Base-by-base conservation (phyloP, 2,113 vertebrate genomes). In the Vulpes ferrilata region DNA sequence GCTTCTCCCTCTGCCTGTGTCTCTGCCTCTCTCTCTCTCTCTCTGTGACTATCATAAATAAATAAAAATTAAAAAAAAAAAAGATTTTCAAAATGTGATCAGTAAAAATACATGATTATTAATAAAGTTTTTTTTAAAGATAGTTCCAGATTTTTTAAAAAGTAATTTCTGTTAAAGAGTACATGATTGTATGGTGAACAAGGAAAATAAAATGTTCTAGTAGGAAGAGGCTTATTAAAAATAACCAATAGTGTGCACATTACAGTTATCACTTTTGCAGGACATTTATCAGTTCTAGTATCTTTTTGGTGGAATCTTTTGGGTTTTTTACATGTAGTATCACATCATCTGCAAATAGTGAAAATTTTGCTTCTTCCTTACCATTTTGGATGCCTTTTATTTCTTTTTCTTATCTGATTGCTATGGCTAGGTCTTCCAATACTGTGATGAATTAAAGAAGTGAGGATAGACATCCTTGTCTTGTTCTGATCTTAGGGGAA, bases 21-120 rank as follows among this genome's bases (percentile, higher is more conserved):
- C 35, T 35, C 35, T 35, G 35, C 35, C 35, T 35, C 35, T 35
- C 35, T 35, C 35, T 35, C 35, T 35, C 35, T 35, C 35, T 35
- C 35, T 35, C 35, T 35, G 35, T 35, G 35, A 35, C 35, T 35
- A 35, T 35, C 35, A 35, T 35, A 35, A 35, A 35, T 35, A 35
- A 35, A 35, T 35, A 35, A 35, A 35, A 35, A 35, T 35, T 35
- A 35, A 35, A 35, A 35, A 35, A 35, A 35, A 35, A 35, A 35
- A 35, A 35, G 35, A 35, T 35, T 99, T 97, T 99, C 99, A 99
- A 98, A 99, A 99, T 99, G 99, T 98, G 98, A 99, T 99, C 99
- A 99, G 99, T 99, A 99, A 99, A 99, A 99, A 99, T 99, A 99
- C 99, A 99, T 98, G 99, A 99, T 99, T 99, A 99, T 99, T 98